Evolutionary conservation across 2,888 invertebrate genomes (phyloP).

Genomic region (Scaeva pyrastri): DNA sequence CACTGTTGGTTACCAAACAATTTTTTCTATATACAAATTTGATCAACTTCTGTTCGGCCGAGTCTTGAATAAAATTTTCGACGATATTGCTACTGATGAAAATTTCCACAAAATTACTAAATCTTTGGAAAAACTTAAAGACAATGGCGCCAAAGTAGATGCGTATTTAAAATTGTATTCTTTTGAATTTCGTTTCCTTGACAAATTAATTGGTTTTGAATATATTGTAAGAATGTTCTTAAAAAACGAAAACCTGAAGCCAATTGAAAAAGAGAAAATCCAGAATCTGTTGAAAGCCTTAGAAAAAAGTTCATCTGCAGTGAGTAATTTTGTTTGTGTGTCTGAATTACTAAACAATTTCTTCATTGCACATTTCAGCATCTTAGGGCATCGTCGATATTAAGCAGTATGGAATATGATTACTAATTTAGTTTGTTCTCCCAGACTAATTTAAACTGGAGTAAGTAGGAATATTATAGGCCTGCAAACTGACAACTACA

Average conservation of each 20-base stretch:
- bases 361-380: background rate
- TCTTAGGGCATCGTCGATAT: background rate
- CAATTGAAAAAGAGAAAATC: background rate
- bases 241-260: background rate
- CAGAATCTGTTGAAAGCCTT: background rate
- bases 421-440: too few species aligned
- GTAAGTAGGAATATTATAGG: too few species aligned
- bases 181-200: background rate
- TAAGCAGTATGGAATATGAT: background rate
- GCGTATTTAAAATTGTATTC: background rate
- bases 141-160: background rate
- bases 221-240: background rate
- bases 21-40: background rate
- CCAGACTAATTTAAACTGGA: too few species aligned
- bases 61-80: background rate
- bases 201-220: background rate
- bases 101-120: background rate
- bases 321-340: background rate
- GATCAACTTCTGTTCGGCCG: background rate
- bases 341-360: background rate
- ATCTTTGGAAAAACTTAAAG: background rate
- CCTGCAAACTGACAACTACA: too few species aligned
- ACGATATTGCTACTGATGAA: background rate
- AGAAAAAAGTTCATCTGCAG: background rate
- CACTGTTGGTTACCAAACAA: background rate